Percentiles rank a stretch among this genome's conserved stretches.
These are phyloP conservation scores for Phortica magna DNA, from an alignment of 2,888 invertebrate species.

Conservation along the genomic window DNA sequence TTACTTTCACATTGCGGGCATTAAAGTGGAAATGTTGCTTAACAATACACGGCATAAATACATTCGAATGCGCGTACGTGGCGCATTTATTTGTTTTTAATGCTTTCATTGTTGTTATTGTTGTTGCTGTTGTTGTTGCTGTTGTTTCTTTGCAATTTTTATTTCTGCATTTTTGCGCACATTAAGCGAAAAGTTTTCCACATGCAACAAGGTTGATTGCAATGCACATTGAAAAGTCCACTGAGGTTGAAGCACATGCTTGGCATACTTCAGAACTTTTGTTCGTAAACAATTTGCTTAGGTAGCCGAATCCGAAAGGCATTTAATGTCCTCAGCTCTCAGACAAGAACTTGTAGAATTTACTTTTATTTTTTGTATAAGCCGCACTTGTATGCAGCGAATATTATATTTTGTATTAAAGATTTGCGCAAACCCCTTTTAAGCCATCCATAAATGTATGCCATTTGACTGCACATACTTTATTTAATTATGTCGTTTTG, in stretches of 20 bases:
- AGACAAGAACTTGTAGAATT: no score
- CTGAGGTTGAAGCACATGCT: not conserved
- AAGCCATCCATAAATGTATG: not conserved
- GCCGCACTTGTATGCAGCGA: no score
- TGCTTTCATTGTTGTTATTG: not conserved
- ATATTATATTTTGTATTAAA: not conserved
- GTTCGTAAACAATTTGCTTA: no score
- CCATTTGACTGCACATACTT: not conserved
- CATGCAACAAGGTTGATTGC: conserved; percentile 7
- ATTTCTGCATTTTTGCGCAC: not conserved
- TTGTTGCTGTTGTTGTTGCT: not conserved
- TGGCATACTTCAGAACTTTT: no score
- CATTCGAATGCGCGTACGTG: conserved; percentile 5
- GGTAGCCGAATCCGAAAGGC: no score
- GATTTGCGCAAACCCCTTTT: not conserved
- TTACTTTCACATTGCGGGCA: conserved; percentile 31
- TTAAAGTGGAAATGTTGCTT: conserved; percentile 27
- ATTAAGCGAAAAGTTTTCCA: not conserved
- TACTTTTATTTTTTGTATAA: not conserved
- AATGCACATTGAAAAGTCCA: not conserved
- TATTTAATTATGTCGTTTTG: not conserved
- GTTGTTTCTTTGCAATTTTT: not conserved
- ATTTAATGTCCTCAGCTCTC: no score
- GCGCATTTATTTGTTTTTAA: conserved; percentile 13
- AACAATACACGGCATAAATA: conserved; percentile 11